Evolutionary conservation across 2,888 invertebrate species (phyloP), one percentile per base, ranked within the genome.

Genomic region (Catocala nupta): DNA sequence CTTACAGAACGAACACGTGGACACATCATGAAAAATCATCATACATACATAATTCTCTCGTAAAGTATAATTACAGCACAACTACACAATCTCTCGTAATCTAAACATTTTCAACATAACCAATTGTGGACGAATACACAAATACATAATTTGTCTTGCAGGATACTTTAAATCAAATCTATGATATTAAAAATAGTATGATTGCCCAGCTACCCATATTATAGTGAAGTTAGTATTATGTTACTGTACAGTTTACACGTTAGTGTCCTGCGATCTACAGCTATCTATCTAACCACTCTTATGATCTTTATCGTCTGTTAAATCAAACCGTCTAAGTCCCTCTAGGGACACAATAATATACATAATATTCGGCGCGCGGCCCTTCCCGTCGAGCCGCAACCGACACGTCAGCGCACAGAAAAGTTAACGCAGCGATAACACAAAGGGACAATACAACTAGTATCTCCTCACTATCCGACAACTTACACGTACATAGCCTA

Each of bases 121-220:
- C 79, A 84, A 81, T 81, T 83, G 81, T 84, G 85, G 85, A 86
- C 84, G 86, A 87, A 81, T 83, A 85, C 86, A 84, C 83, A 81
- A 39, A 86, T 84, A 89, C 89, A 90, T 85, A 86, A 89, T 87
- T 77, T 84, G 81, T 86, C 83, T 87, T 82, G 85, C 82, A 81
- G 84, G 82, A 83, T 85, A 87, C 80, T 82, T 83, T 82, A 81
- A 55, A 87, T 84, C 82, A 86, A 87, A 86, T 87, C 84, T 89
- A 89, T 84, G 83, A 86, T 90, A 91, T 87, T 90, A 90, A 91
- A 90, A 90, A 90, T 90, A 92, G 88, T 91, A 90, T 84, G 92
- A 91, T 93, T 92, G 92, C 92, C 93, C 93, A 92, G 91, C 93
- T 93, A 93, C 93, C 93, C 91, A 91, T 89, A 90, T 47, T 47